phyloP scores from a whole-genome alignment of 2,888 invertebrate species.

The Drosophila rellima region DNA sequence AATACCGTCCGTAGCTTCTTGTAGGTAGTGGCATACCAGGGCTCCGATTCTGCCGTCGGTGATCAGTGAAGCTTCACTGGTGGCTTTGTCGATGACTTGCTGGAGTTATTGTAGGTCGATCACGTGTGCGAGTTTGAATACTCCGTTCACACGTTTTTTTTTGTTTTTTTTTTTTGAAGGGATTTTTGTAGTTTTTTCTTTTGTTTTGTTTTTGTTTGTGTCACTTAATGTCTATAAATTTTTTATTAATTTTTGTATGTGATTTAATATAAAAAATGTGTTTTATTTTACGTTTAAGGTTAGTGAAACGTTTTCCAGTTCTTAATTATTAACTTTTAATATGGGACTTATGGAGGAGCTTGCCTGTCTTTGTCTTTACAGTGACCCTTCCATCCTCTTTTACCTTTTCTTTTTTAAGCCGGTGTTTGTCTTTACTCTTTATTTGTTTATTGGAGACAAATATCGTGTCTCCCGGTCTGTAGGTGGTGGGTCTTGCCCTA shows the following conservation, averaged over 20 bases:
- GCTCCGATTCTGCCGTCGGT: slow-evolving; percentile 2
- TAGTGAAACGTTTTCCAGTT: slow-evolving; percentile 3
- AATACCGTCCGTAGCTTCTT: slow-evolving; percentile 8
- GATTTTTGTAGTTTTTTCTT: not conserved
- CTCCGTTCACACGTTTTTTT: slow-evolving; percentile 9
- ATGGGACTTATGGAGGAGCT: too few species aligned
- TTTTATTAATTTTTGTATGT: not conserved
- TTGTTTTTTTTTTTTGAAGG: not conserved
- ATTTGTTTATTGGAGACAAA: not conserved
- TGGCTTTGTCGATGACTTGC: not conserved
- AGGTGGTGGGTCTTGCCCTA: not conserved
- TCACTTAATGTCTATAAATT: not conserved
- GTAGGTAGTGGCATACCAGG: slow-evolving; percentile 4
- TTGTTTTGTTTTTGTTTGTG: slow-evolving; percentile 2
- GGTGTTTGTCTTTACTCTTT: not conserved
- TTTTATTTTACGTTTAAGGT: slow-evolving; percentile 1
- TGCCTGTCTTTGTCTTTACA: too few species aligned
- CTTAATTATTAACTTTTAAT: slow-evolving; percentile 1
- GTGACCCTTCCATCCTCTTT: too few species aligned
- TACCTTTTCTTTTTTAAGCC: too few species aligned
- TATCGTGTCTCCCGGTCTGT: not conserved
- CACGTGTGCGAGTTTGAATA: slow-evolving; percentile 10
- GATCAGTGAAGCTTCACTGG: not conserved
- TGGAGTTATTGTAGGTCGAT: slow-evolving; percentile 6
- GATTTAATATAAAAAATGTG: not conserved